Evolutionary conservation across 2,797 vertebrate genomes (phyloP).

Genomic region (Helarctos malayanus): DNA sequence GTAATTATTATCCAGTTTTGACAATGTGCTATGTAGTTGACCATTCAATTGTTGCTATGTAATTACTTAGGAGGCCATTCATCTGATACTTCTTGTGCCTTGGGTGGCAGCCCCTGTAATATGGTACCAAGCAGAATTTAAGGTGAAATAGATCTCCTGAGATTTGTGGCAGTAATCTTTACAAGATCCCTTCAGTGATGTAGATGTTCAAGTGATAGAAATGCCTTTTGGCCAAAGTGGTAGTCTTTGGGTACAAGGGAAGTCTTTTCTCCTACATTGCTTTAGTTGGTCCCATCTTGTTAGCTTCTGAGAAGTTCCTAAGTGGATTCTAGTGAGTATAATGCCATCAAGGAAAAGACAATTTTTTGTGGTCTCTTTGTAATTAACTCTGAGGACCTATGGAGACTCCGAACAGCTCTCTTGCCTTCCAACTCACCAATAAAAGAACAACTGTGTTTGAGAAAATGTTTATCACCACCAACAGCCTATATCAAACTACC

Average conservation of each 20-base stretch:
- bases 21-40: constrained; percentile 1
- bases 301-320: not conserved
- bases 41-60: constrained; percentile 44
- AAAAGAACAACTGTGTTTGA: constrained; percentile 51
- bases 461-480: constrained; percentile 42
- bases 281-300: not conserved
- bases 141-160: constrained; percentile 51
- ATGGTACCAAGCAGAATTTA: constrained; percentile 1
- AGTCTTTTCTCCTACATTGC: not conserved
- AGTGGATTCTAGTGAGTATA: not conserved
- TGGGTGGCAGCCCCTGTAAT: not conserved
- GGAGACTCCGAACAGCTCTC: not conserved
- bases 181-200: not conserved
- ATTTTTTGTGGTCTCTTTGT: not conserved
- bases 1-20: constrained; percentile 61
- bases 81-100: constrained; percentile 45
- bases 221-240: constrained; percentile 11
- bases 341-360: not conserved
- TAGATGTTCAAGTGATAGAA: constrained; percentile 53
- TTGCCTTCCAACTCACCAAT: constrained; percentile 1
- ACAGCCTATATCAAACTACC: not conserved
- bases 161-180: constrained; percentile 51
- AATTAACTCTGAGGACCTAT: not conserved
- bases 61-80: constrained; percentile 58
- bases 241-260: not conserved